Percentiles rank a stretch among this genome's conserved stretches.
Conservation (phyloP, 2,113 vertebrate genomes). For the Mus pahari region DNA sequence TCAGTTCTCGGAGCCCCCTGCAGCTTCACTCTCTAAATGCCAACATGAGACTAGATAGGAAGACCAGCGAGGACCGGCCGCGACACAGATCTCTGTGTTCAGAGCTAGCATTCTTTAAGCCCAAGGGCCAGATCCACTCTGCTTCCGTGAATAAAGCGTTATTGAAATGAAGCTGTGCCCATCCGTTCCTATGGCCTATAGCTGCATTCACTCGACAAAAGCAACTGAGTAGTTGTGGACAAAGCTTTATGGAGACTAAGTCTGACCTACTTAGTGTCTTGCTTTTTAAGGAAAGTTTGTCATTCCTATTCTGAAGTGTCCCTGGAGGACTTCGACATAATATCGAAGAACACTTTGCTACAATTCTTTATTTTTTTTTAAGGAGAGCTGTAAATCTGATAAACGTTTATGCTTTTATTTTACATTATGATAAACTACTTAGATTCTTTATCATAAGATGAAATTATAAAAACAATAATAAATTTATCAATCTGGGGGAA, state of each 20-base stretch:
- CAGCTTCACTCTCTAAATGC: slow-evolving; percentile 27
- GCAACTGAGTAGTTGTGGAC: background rate
- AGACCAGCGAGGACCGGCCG: background rate
- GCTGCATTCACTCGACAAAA: background rate
- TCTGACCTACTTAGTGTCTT: background rate
- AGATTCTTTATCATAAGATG: background rate
- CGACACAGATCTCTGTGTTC: background rate
- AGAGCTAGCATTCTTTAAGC: background rate
- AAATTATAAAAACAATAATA: background rate
- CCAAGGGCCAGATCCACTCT: background rate
- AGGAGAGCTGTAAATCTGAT: background rate
- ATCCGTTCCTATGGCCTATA: background rate
- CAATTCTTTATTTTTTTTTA: background rate
- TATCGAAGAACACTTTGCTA: slow-evolving; percentile 13
- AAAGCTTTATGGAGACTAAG: background rate
- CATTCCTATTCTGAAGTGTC: background rate
- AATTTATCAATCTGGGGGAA: background rate
- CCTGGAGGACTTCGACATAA: slow-evolving; percentile 24
- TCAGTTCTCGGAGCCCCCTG: background rate
- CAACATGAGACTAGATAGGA: background rate
- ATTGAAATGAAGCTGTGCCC: background rate
- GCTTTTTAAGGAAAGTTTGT: background rate
- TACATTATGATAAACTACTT: background rate
- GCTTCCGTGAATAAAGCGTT: background rate
- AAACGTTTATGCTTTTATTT: slow-evolving; percentile 4